These are phyloP conservation scores for Brachionus sp. DNA, from an alignment of 1,140 invertebrate genomes.

Conservation along the genomic window DNA sequence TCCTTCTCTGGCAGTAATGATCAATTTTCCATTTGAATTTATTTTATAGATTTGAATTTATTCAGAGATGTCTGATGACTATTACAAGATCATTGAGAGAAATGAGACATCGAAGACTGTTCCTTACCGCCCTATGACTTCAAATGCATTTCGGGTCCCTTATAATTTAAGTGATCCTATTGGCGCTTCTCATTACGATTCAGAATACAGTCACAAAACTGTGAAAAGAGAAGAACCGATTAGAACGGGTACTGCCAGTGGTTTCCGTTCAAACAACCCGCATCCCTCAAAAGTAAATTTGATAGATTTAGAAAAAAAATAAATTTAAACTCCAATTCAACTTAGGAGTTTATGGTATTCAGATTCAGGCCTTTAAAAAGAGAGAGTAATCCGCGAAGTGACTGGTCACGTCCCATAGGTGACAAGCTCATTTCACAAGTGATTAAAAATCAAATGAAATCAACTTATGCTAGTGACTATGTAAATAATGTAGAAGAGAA, in stretches of 20 bases:
- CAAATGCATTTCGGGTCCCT: conserved; percentile 50
- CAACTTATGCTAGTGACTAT: conserved; percentile 29
- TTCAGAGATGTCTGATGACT: neutral
- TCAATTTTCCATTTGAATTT: neutral
- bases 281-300: conserved; percentile 52
- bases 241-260: conserved; percentile 52
- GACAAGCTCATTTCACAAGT: conserved; percentile 28
- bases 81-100: conserved; percentile 3
- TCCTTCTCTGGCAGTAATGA: neutral
- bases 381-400: neutral
- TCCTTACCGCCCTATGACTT: conserved; percentile 52
- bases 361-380: conserved; percentile 25
- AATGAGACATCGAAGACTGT: neutral
- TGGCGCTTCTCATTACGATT: conserved; percentile 50
- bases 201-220: conserved; percentile 49
- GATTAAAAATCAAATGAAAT: conserved; percentile 42
- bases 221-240: conserved; percentile 47
- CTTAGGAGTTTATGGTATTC: conserved; percentile 40
- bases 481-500: conserved; percentile 44
- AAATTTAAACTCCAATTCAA: neutral
- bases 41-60: neutral
- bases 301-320: neutral
- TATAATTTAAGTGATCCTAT: conserved; percentile 48
- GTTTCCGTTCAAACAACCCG: conserved; percentile 53
- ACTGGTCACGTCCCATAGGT: conserved; percentile 18